These are phyloP conservation scores for Eulemur mongoz DNA, from an alignment of 2,797 vertebrate genomes.

Conservation along the genomic window DNA sequence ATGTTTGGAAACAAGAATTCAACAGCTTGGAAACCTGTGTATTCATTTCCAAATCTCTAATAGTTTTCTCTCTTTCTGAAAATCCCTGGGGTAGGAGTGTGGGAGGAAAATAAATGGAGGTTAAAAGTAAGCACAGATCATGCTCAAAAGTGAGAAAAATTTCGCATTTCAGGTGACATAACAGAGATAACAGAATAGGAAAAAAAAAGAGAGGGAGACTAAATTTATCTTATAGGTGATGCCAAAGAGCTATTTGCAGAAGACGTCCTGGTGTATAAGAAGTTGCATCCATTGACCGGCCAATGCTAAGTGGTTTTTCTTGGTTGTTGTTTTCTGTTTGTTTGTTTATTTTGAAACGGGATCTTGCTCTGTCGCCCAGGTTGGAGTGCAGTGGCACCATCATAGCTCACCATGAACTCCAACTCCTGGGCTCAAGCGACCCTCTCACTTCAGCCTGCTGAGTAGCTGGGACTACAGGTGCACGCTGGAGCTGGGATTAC, in stretches of 20 bases:
- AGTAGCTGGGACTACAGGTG: not conserved
- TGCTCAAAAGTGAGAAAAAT: conserved; percentile 46
- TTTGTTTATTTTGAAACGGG: not conserved
- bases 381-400: not conserved
- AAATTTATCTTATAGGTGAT: conserved; percentile 43
- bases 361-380: not conserved
- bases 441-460: not conserved
- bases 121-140: conserved; percentile 20
- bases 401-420: not conserved
- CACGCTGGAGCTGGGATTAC: not conserved
- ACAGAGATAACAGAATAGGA: not conserved
- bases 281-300: not conserved
- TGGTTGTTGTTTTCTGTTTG: not conserved
- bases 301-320: not conserved
- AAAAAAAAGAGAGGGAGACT: conserved; percentile 37
- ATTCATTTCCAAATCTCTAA: not conserved
- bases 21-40: not conserved
- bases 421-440: not conserved
- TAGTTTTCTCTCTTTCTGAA: conserved; percentile 37
- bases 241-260: conserved; percentile 28
- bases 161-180: not conserved
- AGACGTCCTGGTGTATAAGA: not conserved
- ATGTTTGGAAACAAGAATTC: not conserved
- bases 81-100: not conserved
- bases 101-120: conserved; percentile 1